Evolutionary conservation across 2,113 vertebrate genomes (phyloP), one percentile per base, ranked within the genome.

Genomic region (Dromiciops gliroides): DNA sequence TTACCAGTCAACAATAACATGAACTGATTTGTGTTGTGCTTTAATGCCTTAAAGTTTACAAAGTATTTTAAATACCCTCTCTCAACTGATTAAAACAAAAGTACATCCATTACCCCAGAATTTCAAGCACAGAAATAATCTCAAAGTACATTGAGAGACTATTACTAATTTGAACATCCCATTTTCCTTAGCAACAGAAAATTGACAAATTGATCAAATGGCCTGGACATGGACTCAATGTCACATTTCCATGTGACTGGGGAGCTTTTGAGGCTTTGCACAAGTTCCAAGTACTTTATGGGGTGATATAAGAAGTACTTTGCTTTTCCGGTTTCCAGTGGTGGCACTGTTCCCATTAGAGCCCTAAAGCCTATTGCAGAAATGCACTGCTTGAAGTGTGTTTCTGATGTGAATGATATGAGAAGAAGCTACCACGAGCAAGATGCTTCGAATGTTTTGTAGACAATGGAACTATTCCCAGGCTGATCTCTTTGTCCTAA

Each of bases 161-260:
- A 23, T 8, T 44, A 31, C 28, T 44, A n/a, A 83, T 83, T 44
- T 83, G 37, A 44, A 23, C 16, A 83, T 83, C 16, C 7, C 7
- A 44, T 44, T 83, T 89, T 94, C 24, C 50, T 95, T 94, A 51
- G 53, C 92, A 91, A 51, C 5, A 48, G 51, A 91, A 14, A 47
- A 91, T 83, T 44, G n/a, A 91, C 37, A 90, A 91, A 90, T 8
- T 83, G 19, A 83, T 83, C n/a, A 44, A 75, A 2, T 14, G 12
- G 3, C 50, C 91, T 89, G 75, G 48, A 50, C 0, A 2, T 89
- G 12, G n/a, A 8, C 37, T 47, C 50, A 37, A 3, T 8, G 10
- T 90, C 91, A 53, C 28, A 47, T 12, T 90, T 8, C 22, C 51
- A 12, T 90, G 12, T 83, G n/a, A 83, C 14, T 91, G 37, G 67